A percentile compares a stretch with the other conserved stretches of the same genome.
Evolutionary conservation across 1,140 invertebrate species (phyloP).

Genomic region (Linepithema humile): DNA sequence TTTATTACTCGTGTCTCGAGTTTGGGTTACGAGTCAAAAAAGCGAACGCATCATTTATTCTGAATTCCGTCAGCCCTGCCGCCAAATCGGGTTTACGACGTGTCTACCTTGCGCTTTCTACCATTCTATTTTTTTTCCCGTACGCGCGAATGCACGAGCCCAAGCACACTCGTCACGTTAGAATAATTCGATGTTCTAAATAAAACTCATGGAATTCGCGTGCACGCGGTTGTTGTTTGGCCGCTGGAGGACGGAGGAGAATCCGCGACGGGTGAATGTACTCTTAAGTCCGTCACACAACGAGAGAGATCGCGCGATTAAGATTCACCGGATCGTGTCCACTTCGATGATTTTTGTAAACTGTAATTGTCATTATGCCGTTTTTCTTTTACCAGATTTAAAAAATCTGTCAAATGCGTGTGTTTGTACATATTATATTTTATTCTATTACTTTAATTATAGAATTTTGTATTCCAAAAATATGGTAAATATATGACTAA

Average conservation of each 20-base stretch:
- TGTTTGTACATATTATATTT: background rate
- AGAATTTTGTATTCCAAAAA: no score
- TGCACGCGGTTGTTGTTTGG: constrained; percentile 62
- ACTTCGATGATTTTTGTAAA: constrained; percentile 7
- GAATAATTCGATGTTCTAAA: constrained; percentile 72
- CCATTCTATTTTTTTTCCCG: background rate
- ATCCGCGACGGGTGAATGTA: constrained; percentile 70
- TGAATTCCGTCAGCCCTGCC: background rate
- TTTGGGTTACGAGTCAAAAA: background rate
- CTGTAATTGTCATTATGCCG: background rate
- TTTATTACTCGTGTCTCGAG: background rate
- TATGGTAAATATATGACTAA: no score
- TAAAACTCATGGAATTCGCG: constrained; percentile 69
- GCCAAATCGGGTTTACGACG: background rate
- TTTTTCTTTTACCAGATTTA: background rate
- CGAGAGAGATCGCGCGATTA: constrained; percentile 52
- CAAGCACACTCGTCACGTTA: constrained; percentile 49
- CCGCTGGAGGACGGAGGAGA: constrained; percentile 61
- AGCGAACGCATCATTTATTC: background rate
- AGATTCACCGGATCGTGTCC: background rate
- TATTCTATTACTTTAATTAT: background rate
- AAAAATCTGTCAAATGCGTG: background rate
- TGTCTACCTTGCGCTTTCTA: background rate
- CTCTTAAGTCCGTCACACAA: constrained; percentile 62
- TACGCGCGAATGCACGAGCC: background rate